phyloP scores from a whole-genome alignment of 1,140 invertebrate genomes.

The Helicorthomorpha holstii region DNA sequence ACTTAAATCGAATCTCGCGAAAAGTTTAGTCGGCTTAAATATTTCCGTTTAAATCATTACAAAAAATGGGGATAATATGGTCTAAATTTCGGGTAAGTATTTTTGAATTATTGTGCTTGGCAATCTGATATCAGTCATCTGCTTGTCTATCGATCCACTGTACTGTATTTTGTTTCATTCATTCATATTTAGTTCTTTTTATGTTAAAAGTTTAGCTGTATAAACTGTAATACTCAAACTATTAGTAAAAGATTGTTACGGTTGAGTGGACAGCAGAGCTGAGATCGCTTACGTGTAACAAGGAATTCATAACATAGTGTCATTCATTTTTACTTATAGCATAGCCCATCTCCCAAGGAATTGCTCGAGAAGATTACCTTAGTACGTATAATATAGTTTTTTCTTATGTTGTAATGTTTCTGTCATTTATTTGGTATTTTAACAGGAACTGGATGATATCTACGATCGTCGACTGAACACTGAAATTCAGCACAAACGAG shows the following conservation, averaged over 20 bases:
- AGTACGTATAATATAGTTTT: slow-evolving; percentile 21
- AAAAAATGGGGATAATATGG: slow-evolving; percentile 15
- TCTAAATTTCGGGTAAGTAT: slow-evolving; percentile 16
- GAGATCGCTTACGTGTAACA: too few relatives aligned
- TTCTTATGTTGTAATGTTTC: slow-evolving; percentile 10
- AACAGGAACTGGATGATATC: slow-evolving; percentile 54
- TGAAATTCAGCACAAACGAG: slow-evolving; percentile 55
- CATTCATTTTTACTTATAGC: slow-evolving; percentile 39
- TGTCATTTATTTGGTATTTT: slow-evolving; percentile 13
- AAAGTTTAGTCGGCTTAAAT: too few relatives aligned
- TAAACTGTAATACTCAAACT: slow-evolving; percentile 4
- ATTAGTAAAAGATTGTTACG: too few relatives aligned
- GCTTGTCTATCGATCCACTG: neutral
- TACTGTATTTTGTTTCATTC: too few relatives aligned
- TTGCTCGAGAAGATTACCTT: slow-evolving; percentile 50
- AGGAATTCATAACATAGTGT: too few relatives aligned
- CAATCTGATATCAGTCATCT: neutral
- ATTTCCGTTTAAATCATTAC: neutral
- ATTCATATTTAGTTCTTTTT: too few relatives aligned
- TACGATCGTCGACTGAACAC: slow-evolving; percentile 60
- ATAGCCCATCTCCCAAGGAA: slow-evolving; percentile 56
- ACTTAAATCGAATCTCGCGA: too few relatives aligned
- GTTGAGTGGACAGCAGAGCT: too few relatives aligned
- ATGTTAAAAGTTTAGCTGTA: slow-evolving; percentile 7
- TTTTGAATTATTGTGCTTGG: neutral